Evolutionary conservation across 2,797 vertebrate genomes (phyloP).

Genomic region (Mico argentatus): DNA sequence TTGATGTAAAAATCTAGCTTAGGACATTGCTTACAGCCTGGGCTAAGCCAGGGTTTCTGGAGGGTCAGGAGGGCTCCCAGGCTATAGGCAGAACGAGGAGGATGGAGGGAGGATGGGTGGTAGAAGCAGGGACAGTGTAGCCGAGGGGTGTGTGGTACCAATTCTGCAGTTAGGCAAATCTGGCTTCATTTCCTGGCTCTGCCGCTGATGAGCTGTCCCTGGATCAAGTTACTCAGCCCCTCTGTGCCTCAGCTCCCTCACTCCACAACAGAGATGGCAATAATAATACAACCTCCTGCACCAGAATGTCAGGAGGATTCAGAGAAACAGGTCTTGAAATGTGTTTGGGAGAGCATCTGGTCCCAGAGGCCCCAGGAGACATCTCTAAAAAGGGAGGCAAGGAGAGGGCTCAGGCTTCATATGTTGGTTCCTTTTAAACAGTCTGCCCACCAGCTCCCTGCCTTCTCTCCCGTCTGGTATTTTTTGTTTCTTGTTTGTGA

Average conservation of each 20-base stretch:
- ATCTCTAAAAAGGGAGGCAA: neutral
- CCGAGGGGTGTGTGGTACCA: neutral
- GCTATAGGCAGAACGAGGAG: neutral
- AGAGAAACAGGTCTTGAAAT: neutral
- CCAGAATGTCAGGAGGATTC: neutral
- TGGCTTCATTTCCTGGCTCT: neutral
- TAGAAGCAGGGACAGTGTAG: fast-evolving
- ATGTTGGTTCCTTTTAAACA: fast-evolving
- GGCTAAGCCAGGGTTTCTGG: neutral
- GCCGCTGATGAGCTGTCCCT: neutral
- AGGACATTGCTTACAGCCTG: neutral
- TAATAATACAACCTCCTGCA: neutral
- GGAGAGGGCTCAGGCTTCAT: neutral
- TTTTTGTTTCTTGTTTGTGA: neutral
- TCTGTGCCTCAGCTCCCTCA: neutral
- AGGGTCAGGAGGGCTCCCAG: neutral
- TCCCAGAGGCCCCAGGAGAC: neutral
- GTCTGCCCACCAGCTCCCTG: neutral
- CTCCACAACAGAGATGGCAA: neutral
- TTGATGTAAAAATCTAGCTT: neutral
- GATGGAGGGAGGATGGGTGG: fast-evolving
- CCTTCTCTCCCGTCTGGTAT: fast-evolving
- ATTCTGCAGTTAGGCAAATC: too few species aligned
- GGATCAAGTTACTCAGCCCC: neutral
- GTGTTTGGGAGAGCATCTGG: neutral